These are phyloP conservation scores for Nannoperca australis DNA, from an alignment of 2,797 vertebrate species.

Conservation along the genomic window DNA sequence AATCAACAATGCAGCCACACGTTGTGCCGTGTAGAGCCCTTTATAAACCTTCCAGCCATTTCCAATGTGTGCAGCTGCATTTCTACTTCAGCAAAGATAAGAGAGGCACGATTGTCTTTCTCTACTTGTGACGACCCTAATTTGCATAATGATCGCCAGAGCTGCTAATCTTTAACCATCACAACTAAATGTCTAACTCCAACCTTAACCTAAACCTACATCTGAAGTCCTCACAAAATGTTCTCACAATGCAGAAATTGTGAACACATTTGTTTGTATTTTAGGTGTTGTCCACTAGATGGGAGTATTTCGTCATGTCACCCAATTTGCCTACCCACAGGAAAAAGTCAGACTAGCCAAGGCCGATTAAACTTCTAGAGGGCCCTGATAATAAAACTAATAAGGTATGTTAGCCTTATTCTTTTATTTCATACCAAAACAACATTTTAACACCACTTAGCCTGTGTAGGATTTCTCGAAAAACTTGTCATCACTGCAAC, in stretches of 20 bases:
- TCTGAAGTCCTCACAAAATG: neutral
- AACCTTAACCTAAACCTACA: too few relatives aligned
- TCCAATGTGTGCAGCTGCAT: neutral
- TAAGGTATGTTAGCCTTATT: too few relatives aligned
- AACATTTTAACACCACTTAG: neutral
- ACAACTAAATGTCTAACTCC: neutral
- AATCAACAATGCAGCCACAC: neutral
- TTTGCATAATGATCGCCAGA: neutral
- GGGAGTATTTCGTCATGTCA: neutral
- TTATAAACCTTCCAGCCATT: neutral
- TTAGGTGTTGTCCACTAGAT: slow-evolving; percentile 41
- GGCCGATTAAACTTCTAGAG: neutral
- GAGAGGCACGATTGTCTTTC: too few relatives aligned
- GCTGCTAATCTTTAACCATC: too few relatives aligned
- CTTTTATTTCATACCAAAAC: neutral
- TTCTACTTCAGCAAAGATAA: too few relatives aligned
- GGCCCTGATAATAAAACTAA: neutral
- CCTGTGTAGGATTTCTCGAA: too few relatives aligned
- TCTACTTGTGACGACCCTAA: too few relatives aligned
- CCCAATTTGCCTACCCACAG: neutral
- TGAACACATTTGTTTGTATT: neutral
- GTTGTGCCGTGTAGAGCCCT: neutral
- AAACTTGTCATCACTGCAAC: neutral
- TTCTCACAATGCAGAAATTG: neutral
- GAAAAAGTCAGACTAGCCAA: neutral